Conservation (phyloP, 2,113 vertebrate genomes). For the Asarcornis scutulata region DNA sequence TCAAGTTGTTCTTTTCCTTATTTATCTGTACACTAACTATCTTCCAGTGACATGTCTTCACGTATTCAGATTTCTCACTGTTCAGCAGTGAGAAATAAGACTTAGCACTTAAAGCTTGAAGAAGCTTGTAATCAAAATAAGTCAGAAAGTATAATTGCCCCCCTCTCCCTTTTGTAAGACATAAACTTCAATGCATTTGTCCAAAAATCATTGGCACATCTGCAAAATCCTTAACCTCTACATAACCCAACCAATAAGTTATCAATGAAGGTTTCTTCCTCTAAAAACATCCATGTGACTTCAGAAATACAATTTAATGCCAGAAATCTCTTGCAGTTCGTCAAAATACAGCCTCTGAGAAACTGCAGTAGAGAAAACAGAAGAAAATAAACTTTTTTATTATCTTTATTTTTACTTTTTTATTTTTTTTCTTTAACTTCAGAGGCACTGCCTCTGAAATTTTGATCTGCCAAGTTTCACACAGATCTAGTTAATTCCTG, state of each 20-base stretch:
- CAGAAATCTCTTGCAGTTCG: background rate
- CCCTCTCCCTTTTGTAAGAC: background rate
- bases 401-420: too few species aligned
- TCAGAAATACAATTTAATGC: background rate
- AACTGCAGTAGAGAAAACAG: background rate
- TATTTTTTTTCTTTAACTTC: accelerated
- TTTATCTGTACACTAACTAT: background rate
- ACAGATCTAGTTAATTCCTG: background rate
- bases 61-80: background rate
- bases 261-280: background rate
- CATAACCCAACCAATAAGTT: background rate
- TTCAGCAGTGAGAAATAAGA: background rate
- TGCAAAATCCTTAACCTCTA: background rate
- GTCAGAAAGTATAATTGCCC: background rate
- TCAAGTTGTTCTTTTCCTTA: background rate
- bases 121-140: background rate
- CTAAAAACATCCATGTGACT: background rate
- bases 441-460: background rate
- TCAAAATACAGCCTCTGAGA: background rate
- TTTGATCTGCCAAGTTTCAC: background rate
- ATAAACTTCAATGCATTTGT: background rate
- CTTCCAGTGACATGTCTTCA: background rate
- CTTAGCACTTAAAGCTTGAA: background rate
- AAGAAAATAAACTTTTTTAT: background rate
- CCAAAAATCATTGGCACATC: background rate